Base-by-base conservation (phyloP, 2,797 vertebrate species). In the Eulemur rubriventer region DNA sequence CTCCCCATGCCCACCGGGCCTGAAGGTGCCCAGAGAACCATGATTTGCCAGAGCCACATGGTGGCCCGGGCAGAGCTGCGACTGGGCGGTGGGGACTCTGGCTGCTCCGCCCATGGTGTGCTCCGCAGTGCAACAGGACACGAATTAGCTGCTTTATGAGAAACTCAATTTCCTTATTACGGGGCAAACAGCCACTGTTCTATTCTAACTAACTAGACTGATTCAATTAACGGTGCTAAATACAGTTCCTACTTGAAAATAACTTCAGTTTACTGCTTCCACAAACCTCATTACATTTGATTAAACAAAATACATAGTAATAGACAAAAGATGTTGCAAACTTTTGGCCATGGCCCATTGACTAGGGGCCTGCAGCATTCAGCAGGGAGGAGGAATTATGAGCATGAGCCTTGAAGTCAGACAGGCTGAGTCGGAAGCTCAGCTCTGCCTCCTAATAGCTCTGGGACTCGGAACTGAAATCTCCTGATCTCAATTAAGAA, bases 151-250 rank as follows among this genome's bases (percentile, higher is more conserved):
- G 95, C 46, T 96, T 96, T 76, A 78, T 94, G 93, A 96, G 86
- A 93, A 95, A 87, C 93, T 90, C 94, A 59, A 57, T 96, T 96
- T 95, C 94, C 91, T 84, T 93, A 94, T 95, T 93, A 95, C 1
- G 5, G 83, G 81, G 75, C 94, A 70, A 96, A 94, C 86, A 96
- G 75, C 78, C 78, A 81, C 94, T 93, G 85, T 65, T 97, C 89
- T 94, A 83, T 73, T 93, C 84, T 90, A 94, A 94, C 95, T 93
- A 96, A 94, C 94, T 96, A 97, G 94, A 97, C 96, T 91, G 96
- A 98, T 97, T 97, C 96, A 97, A 97, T 97, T 97, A 97, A 96
- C 83, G 28, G 85, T 72, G 86, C 96, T 98, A 96, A 96, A 96
- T 96, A 94, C 96, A 97, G 97, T 96, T 96, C 91, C 96, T 94